phyloP scores from a whole-genome alignment of 2,113 vertebrate species.

The Prionailurus viverrinus region DNA sequence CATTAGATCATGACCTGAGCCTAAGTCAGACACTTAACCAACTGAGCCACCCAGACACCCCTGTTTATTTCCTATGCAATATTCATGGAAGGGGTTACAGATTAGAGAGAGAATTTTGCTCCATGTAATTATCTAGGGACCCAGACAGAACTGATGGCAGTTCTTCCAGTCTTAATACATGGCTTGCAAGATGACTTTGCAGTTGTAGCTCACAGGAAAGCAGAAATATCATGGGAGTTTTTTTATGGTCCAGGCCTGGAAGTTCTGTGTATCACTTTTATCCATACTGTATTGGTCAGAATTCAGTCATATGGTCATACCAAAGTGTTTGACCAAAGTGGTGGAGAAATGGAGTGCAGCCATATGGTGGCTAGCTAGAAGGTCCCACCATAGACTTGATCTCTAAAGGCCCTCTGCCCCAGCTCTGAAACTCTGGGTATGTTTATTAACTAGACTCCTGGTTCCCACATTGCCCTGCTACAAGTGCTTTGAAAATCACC shows the following conservation, averaged over 20 bases:
- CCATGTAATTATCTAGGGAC: background rate
- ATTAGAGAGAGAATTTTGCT: background rate
- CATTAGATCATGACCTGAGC: too few species aligned
- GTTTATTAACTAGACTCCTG: background rate
- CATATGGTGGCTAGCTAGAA: background rate
- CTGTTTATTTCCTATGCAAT: background rate
- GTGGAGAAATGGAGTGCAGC: background rate
- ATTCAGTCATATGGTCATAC: background rate
- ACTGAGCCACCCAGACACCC: too few species aligned
- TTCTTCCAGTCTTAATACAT: slow-evolving; percentile 5
- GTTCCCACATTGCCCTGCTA: background rate
- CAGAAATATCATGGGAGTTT: background rate
- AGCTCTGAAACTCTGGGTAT: background rate
- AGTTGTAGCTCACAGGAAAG: background rate
- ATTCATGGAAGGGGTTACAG: background rate
- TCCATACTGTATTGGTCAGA: background rate
- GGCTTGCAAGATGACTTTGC: background rate
- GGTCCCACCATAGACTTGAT: background rate
- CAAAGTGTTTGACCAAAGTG: background rate
- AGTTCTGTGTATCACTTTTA: background rate
- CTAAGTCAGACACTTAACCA: too few species aligned
- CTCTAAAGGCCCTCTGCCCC: background rate
- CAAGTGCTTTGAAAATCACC: background rate
- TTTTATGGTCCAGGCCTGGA: background rate
- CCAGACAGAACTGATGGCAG: background rate